These are phyloP conservation scores for Sciurus vulgaris DNA, from an alignment of 2,797 vertebrate species.

Conservation along the genomic window DNA sequence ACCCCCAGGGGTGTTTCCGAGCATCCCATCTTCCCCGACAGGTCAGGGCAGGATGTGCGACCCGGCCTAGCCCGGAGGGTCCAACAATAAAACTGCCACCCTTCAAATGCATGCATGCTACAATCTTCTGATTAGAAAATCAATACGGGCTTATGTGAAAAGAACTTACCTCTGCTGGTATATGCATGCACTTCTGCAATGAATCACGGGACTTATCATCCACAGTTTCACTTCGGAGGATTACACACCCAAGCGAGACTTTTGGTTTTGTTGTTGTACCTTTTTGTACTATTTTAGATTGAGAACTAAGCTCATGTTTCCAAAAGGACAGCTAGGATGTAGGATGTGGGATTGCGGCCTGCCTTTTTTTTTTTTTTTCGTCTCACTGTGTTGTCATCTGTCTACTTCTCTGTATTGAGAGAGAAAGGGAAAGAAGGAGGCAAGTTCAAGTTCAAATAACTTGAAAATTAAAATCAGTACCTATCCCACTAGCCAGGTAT, in stretches of 20 bases:
- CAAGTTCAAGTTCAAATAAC: neutral
- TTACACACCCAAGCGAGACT: neutral
- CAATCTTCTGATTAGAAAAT: conserved; percentile 76
- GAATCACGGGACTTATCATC: conserved; percentile 59
- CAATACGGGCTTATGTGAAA: conserved; percentile 68
- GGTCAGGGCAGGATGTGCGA: neutral
- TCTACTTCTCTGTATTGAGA: neutral
- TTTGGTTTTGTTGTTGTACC: neutral
- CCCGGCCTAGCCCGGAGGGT: neutral
- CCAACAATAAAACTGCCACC: conserved; percentile 21
- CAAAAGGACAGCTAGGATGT: neutral
- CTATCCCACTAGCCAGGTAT: neutral
- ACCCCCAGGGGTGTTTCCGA: neutral
- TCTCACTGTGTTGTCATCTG: neutral
- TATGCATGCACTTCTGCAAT: conserved; percentile 7
- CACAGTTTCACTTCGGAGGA: neutral
- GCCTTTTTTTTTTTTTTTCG: neutral
- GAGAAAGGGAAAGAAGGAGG: neutral
- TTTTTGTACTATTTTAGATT: neutral
- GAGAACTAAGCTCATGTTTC: neutral
- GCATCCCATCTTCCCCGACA: neutral
- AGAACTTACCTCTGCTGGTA: conserved; percentile 48
- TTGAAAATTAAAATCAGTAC: neutral
- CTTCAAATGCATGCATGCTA: conserved; percentile 61
- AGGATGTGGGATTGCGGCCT: neutral